phyloP scores from a whole-genome alignment of 1,140 invertebrate genomes.

The Alviniconcha marisindica region DNA sequence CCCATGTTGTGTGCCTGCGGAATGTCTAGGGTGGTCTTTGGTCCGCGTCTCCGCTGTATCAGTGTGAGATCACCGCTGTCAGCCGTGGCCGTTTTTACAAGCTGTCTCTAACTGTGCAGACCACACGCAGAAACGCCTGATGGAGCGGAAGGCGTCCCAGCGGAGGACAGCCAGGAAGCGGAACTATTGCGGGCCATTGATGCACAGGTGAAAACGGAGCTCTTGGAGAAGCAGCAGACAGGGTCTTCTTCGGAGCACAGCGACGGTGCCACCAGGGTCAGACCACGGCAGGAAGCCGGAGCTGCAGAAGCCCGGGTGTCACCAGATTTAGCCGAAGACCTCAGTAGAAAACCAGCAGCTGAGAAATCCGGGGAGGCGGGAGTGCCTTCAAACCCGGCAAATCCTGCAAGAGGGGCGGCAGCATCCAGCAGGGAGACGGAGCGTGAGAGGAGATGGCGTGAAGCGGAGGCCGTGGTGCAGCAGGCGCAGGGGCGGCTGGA shows the following conservation, averaged over 20 bases:
- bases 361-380: background rate
- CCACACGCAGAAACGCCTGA: background rate
- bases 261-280: background rate
- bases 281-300: background rate
- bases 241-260: background rate
- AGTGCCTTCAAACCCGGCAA: background rate
- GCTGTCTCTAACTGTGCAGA: too few relatives aligned
- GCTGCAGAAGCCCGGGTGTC: background rate
- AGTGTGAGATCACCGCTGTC: too few relatives aligned
- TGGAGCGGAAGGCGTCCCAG: background rate
- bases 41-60: too few relatives aligned
- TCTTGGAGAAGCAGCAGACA: background rate
- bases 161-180: background rate
- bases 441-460: background rate
- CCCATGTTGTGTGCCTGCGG: too few relatives aligned
- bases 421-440: background rate
- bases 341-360: background rate
- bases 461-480: background rate
- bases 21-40: too few relatives aligned
- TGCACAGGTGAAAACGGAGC: conserved; percentile 1
- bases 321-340: background rate
- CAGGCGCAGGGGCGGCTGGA: background rate
- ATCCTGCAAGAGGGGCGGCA: background rate
- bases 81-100: too few relatives aligned
- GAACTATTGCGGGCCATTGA: background rate